Base-by-base conservation (phyloP, 1,140 invertebrate species). In the Drosophila bocki region DNA sequence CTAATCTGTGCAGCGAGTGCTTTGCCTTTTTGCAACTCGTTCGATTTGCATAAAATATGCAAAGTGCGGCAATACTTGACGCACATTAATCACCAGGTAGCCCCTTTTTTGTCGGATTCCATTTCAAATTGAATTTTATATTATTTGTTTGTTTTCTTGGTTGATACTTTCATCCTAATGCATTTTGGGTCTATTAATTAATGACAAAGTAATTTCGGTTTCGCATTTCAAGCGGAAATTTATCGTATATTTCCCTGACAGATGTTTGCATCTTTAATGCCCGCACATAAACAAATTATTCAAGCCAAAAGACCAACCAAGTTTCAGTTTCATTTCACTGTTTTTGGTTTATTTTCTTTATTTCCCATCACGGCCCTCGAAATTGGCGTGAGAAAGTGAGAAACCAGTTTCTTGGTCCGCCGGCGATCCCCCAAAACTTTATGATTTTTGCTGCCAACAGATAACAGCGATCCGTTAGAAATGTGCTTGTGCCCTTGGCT, bases 341-440 rank as follows among this genome's bases (percentile, higher is more conserved):
- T 12, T 44, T 37, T 39, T 15, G 15, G 7, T 32, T 61, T 44
- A 8, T 39, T 45, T 79, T 51, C 7, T 37, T 37, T 22, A 7
- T 15, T 22, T 54, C 7, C 4, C 70, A 77, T 87, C 84, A 87
- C 65, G 80, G 76, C 59, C 32, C 57, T 59, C 42, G 78, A 75
- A 86, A 87, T 83, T 87, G 82, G 80, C 86, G 86, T 91, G 86
- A 91, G 86, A 91, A 91, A 91, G 86, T 83, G 29, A 29, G 68
- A 80, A 91, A 91, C 86, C 86, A 33, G 82, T 91, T 91, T 85
- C 45, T 41, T 41, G 29, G 32, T n/a, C 33, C 12, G 11, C 60
- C 39, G 39, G 51, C 19, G 32, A 53, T 35, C 0, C 19, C 33
- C 33, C 13, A 54, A 54, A 39, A 54, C 19, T 9, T 22, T 54